Percentiles rank a stretch among this genome's conserved stretches.
phyloP scores from a whole-genome alignment of 2,888 invertebrate genomes.

The Amiota communis region DNA sequence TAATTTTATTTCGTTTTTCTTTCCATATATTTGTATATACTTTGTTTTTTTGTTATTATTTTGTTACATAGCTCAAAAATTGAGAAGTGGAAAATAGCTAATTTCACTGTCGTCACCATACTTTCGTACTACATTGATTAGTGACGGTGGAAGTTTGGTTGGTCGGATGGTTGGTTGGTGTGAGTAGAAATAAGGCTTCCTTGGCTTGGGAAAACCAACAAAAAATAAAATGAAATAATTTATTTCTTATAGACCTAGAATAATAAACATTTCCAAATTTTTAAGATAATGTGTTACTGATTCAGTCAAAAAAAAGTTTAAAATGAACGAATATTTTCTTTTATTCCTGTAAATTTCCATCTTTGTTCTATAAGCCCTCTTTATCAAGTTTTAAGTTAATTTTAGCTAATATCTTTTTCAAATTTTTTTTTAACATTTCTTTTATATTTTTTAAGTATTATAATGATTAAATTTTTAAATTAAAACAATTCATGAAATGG shows the following conservation, averaged over 20 bases:
- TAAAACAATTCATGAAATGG: no score
- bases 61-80: slow-evolving; percentile 3
- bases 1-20: neutral
- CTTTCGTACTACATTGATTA: slow-evolving; percentile 24
- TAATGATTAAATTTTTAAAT: no score
- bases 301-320: no score
- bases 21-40: neutral
- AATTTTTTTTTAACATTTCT: no score
- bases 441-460: no score
- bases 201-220: neutral
- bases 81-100: slow-evolving; percentile 28
- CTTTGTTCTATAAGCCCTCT: no score
- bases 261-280: no score
- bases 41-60: slow-evolving; percentile 1
- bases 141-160: neutral
- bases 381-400: no score
- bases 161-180: neutral
- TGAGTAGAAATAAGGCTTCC: slow-evolving; percentile 20
- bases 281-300: no score
- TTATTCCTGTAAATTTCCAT: no score
- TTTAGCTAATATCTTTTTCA: no score
- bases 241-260: neutral
- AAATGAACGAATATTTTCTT: no score
- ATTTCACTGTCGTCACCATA: slow-evolving; percentile 18
- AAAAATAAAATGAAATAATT: neutral